These are phyloP conservation scores for Zosterops borbonicus DNA, from an alignment of 2,113 vertebrate species.

Conservation along the genomic window DNA sequence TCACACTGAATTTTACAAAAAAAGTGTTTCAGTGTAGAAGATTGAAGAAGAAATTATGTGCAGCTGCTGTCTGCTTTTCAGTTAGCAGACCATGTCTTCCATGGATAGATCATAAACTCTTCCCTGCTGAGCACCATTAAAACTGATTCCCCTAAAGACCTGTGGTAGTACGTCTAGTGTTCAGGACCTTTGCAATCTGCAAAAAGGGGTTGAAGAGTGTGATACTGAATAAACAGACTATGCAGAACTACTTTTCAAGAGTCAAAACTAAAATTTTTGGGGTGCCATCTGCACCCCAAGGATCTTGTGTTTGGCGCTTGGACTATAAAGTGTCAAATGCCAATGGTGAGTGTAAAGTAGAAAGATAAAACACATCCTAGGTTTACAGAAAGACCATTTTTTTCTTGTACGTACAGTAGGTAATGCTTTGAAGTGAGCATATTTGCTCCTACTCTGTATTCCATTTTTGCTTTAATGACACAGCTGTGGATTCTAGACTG, in stretches of 20 bases:
- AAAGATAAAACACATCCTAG: neutral
- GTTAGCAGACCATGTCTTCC: constrained; percentile 51
- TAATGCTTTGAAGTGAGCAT: neutral
- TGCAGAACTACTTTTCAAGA: neutral
- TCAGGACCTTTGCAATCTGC: neutral
- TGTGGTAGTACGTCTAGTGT: neutral
- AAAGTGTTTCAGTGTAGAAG: neutral
- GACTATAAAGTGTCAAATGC: neutral
- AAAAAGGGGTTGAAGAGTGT: neutral
- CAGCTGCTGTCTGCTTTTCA: constrained; percentile 56
- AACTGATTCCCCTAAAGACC: neutral
- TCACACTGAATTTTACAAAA: neutral
- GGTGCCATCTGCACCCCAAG: neutral
- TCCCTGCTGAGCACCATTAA: constrained; percentile 5
- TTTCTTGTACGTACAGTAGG: neutral
- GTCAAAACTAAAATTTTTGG: neutral
- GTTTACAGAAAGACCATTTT: neutral
- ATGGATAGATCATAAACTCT: constrained; percentile 33
- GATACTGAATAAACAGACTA: neutral
- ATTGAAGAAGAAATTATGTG: constrained; percentile 6
- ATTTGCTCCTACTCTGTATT: neutral
- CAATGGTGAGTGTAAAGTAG: neutral
- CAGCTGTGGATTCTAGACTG: neutral
- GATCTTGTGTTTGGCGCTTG: neutral
- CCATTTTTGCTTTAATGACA: neutral